Evolutionary conservation across 2,797 vertebrate species (phyloP).

Genomic region (Sorex maritimensis): DNA sequence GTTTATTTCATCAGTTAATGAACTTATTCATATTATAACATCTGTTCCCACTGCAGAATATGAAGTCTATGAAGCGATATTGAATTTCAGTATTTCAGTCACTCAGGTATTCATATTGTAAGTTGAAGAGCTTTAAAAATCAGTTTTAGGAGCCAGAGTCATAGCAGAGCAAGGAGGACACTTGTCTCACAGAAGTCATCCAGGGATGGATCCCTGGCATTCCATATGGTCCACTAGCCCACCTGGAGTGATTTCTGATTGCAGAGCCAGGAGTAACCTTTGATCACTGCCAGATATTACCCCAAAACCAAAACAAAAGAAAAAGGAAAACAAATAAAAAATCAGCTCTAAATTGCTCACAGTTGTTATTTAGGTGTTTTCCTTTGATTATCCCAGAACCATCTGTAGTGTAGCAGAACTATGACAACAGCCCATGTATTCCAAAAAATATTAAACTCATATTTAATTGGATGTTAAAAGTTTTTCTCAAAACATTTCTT

Average conservation of each 20-base stretch:
- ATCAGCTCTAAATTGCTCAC: not conserved
- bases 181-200: too few relatives aligned
- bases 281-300: too few relatives aligned
- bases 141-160: not conserved
- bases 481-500: conserved; percentile 12
- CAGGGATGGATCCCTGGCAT: too few relatives aligned
- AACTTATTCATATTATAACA: conserved; percentile 43
- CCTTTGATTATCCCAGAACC: conserved; percentile 31
- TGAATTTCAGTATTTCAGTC: not conserved
- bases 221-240: too few relatives aligned
- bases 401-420: not conserved
- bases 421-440: conserved; percentile 24
- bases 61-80: conserved; percentile 71
- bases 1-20: conserved; percentile 11
- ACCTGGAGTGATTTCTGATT: too few relatives aligned
- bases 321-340: too few relatives aligned
- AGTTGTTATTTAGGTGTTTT: conserved; percentile 6
- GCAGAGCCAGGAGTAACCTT: too few relatives aligned
- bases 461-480: conserved; percentile 63
- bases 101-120: conserved; percentile 44
- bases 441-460: not conserved
- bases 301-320: too few relatives aligned
- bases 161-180: too few relatives aligned
- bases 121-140: conserved; percentile 50
- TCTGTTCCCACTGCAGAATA: conserved; percentile 59